Base-by-base conservation (phyloP, 2,888 invertebrate genomes). In the Molorchus minor region DNA sequence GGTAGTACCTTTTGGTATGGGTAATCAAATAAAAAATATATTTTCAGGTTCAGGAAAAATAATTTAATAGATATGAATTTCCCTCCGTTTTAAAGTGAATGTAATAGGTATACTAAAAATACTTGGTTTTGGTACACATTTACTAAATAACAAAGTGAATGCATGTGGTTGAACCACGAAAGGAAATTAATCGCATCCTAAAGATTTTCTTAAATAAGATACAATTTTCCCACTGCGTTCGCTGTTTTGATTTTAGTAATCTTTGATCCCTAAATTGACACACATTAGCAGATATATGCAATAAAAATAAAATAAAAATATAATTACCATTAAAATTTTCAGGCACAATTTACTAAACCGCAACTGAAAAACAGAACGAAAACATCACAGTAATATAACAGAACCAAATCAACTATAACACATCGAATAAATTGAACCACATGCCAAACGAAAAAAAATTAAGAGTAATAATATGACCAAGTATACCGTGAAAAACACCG, bases 321-420 rank as follows among this genome's bases (percentile, higher is more conserved):
- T 49, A 49, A 38, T 49, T 49, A 49, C 49, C 49, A 38, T 49
- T 15, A 49, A 21, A n/a, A 49, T 38, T 38, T 19, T 16, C 38
- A 38, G 25, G 21, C 36, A 20, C 15, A 49, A 38, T 38, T 21
- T 3, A 47, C 36, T 33, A 33, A 35, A 35, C 20, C n/a, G 25
- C 17, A 49, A 49, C 36, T 38, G 38, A 49, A 49, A 47, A 49
- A 20, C 16, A 49, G 25, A 49, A 25, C 13, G 15, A 49, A 38
- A 49, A 36, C 21, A 49, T 49, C 49, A 49, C 49, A 49, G 21
- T 20, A 21, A 4, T 19, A 49, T 38, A 36, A 49, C 20, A 36
- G 20, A 36, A 49, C 36, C 15, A 49, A 49, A 49, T 49, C 36
- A 49, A 49, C 49, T 49, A 20, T 25, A 10, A 10, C 33, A 33